Conservation (phyloP, 35 echinoderm and acorn worm species). For the Hemicentrotus pulcherrimus region DNA sequence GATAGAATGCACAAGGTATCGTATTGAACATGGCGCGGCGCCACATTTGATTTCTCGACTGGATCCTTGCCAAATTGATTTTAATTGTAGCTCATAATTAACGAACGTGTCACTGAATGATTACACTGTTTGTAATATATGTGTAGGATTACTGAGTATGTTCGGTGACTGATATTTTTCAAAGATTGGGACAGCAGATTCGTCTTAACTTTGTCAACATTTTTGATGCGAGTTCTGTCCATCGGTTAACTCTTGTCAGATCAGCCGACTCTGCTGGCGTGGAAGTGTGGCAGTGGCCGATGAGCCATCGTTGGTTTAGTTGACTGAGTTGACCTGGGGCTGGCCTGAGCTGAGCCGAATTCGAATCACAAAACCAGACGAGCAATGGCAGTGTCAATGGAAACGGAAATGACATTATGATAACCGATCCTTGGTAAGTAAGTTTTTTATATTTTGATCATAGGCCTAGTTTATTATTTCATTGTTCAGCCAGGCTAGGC, state of each 20-base stretch:
- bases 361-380: no score
- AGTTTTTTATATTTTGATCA: no score
- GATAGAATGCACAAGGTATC: no score
- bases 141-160: background rate
- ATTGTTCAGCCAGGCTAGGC: no score
- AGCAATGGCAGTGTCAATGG: no score
- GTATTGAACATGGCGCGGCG: background rate
- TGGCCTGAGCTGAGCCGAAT: no score
- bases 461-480: no score
- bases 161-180: background rate
- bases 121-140: background rate
- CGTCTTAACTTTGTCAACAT: background rate
- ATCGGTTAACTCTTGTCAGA: background rate
- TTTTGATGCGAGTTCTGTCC: background rate
- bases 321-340: no score
- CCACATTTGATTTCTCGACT: background rate
- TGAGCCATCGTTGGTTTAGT: no score
- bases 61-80: background rate
- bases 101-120: background rate
- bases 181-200: background rate
- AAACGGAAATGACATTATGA: no score
- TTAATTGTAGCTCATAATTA: background rate
- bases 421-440: no score
- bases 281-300: background rate
- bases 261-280: background rate